These are phyloP conservation scores for Hedya salicella DNA, from an alignment of 2,888 invertebrate genomes.

Conservation along the genomic window DNA sequence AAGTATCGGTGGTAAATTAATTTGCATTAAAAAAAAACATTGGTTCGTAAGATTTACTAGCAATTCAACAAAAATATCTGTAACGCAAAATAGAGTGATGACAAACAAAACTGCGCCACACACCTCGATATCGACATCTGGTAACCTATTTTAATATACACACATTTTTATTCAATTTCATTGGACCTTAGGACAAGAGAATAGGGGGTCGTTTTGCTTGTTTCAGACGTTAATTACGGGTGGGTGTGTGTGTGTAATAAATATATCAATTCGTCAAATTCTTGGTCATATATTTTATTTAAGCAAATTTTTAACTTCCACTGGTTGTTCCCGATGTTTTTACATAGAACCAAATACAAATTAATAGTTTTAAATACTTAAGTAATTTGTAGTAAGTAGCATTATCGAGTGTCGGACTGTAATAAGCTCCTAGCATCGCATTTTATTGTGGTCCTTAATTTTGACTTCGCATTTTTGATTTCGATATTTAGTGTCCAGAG, in stretches of 20 bases:
- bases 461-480: no score
- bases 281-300: conserved; percentile 73
- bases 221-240: conserved; percentile 29
- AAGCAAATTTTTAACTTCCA: no score
- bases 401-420: no score
- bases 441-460: no score
- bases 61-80: conserved; percentile 57
- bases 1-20: conserved; percentile 31
- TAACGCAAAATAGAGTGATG: conserved; percentile 67
- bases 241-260: conserved; percentile 59
- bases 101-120: conserved; percentile 66
- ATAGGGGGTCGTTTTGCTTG: conserved; percentile 50
- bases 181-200: conserved; percentile 43
- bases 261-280: conserved; percentile 77
- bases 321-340: no score
- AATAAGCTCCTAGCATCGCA: no score
- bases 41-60: conserved; percentile 44
- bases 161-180: conserved; percentile 43
- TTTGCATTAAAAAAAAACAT: conserved; percentile 8
- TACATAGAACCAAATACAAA: no score
- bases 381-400: no score
- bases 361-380: no score
- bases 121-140: conserved; percentile 65
- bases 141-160: conserved; percentile 35
- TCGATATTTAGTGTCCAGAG: no score